phyloP scores from a whole-genome alignment of 2,888 invertebrate genomes.

The Cephonodes hylas region DNA sequence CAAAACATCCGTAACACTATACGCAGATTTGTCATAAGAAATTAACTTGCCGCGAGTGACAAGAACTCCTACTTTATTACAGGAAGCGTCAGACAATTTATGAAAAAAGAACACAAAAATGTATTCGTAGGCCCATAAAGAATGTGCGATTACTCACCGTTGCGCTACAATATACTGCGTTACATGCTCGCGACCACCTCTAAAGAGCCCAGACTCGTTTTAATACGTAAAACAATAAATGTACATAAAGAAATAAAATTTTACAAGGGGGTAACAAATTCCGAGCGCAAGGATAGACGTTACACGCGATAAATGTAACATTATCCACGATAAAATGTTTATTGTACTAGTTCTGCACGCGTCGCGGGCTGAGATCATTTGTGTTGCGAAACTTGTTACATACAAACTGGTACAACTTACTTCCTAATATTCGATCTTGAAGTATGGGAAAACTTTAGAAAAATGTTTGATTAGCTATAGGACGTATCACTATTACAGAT shows the following conservation, averaged over 20 bases:
- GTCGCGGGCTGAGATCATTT: not conserved
- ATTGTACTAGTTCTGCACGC: constrained; percentile 18
- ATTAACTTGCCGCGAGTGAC: not conserved
- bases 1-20: not conserved
- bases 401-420: not conserved
- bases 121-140: constrained; percentile 50
- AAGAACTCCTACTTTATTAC: not conserved
- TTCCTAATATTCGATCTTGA: no score
- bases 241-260: constrained; percentile 64
- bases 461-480: no score
- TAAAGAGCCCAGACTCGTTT: constrained; percentile 50
- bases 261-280: constrained; percentile 61
- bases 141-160: constrained; percentile 62
- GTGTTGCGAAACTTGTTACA: not conserved
- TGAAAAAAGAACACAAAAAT: not conserved
- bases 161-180: constrained; percentile 57
- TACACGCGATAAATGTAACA: constrained; percentile 25
- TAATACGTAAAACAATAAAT: constrained; percentile 57
- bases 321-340: constrained; percentile 26
- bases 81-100: not conserved
- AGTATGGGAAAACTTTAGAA: no score
- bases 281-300: constrained; percentile 29
- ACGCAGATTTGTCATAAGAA: not conserved
- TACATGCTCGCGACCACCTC: constrained; percentile 47
- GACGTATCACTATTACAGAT: no score